Conservation (phyloP, 2,113 vertebrate genomes). For the Okapia johnstoni region DNA sequence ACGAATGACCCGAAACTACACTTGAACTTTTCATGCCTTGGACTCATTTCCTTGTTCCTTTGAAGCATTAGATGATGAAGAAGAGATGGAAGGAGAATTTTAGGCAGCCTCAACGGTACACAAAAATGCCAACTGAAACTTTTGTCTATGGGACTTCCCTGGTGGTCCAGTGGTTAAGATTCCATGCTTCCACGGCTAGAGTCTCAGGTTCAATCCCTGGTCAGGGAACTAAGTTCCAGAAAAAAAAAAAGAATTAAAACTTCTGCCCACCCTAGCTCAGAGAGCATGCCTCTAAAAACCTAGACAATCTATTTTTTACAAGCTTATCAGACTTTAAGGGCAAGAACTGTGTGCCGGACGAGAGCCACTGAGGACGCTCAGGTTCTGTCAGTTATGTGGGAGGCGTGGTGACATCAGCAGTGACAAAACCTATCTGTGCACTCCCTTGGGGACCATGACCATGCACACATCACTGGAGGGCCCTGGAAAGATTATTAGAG, state of each 20-base stretch:
- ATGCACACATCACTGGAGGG: neutral
- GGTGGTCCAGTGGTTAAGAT: neutral
- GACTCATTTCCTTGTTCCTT: neutral
- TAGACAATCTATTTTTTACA: neutral
- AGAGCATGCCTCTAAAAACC: neutral
- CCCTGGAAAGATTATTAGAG: neutral
- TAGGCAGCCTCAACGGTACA: fast-evolving
- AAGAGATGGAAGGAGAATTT: neutral
- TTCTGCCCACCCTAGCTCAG: neutral
- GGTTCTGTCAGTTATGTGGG: neutral
- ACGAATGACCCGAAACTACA: neutral
- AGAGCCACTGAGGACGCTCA: neutral
- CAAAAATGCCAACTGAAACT: neutral
- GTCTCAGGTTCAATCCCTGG: neutral
- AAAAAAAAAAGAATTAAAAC: neutral
- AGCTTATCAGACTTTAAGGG: neutral
- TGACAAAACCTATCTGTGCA: no score
- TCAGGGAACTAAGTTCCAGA: neutral
- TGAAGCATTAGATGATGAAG: neutral
- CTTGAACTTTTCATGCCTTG: neutral
- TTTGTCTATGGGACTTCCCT: neutral
- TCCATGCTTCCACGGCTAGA: fast-evolving
- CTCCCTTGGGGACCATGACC: neutral
- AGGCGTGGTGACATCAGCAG: neutral
- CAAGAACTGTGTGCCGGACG: fast-evolving